These are phyloP conservation scores for Dasyprocta punctata DNA, from an alignment of 2,113 vertebrate genomes.

Conservation along the genomic window DNA sequence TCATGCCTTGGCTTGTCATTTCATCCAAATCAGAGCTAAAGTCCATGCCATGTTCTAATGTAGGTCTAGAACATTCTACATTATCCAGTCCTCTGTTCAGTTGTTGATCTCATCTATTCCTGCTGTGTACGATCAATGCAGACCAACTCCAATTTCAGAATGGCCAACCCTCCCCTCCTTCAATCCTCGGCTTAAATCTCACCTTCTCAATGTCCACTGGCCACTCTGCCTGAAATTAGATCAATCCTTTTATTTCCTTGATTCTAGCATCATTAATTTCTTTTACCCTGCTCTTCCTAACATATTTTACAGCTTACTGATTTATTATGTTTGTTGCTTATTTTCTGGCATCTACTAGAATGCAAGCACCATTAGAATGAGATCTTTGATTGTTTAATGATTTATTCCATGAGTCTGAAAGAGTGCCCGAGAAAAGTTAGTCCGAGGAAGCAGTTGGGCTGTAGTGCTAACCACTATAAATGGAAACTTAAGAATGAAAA, in stretches of 20 bases:
- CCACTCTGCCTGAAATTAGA: background rate
- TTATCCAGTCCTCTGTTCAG: background rate
- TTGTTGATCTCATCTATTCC: background rate
- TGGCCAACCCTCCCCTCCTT: background rate
- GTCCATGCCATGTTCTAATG: too few species aligned
- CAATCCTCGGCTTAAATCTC: background rate
- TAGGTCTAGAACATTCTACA: background rate
- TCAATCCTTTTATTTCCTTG: background rate
- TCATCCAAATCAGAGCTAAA: background rate
- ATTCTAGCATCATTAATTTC: background rate
- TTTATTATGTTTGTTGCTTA: background rate
- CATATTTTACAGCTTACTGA: background rate
- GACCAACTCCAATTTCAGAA: background rate
- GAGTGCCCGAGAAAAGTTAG: background rate
- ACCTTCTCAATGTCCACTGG: background rate
- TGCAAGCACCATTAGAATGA: background rate
- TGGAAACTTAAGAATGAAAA: background rate
- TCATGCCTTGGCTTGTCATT: background rate
- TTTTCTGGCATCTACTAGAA: background rate
- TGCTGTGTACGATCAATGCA: background rate
- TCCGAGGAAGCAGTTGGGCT: background rate
- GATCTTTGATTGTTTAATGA: background rate
- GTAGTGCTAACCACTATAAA: background rate
- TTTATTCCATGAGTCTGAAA: background rate
- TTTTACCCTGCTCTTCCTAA: background rate